These are phyloP conservation scores for Idaea dimidiata DNA, from an alignment of 2,888 invertebrate genomes.

Conservation along the genomic window DNA sequence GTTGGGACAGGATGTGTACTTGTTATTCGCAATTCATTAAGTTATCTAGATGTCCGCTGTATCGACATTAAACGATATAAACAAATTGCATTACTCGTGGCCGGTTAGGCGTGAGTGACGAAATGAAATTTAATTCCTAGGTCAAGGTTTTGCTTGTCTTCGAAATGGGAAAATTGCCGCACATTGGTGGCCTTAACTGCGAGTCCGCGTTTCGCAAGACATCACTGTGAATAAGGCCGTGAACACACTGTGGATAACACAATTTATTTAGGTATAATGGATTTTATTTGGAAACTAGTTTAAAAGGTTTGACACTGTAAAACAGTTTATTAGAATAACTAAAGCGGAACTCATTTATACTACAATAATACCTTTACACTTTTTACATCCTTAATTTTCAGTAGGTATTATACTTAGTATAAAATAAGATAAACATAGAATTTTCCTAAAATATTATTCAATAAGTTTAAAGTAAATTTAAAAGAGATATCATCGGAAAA, in stretches of 20 bases:
- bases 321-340: neutral
- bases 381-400: too few species aligned
- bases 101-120: conserved; percentile 54
- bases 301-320: neutral
- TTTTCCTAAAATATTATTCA: too few species aligned
- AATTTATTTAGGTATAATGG: conserved; percentile 1
- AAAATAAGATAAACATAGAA: too few species aligned
- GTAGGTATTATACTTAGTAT: too few species aligned
- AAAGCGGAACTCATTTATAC: too few species aligned
- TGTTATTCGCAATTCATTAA: neutral
- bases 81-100: conserved; percentile 54
- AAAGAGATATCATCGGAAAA: too few species aligned
- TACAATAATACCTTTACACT: too few species aligned
- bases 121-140: conserved; percentile 75
- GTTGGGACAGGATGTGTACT: too few species aligned
- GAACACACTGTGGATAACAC: conserved; percentile 35
- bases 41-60: neutral
- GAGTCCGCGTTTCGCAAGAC: conserved; percentile 66
- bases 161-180: conserved; percentile 80
- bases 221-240: conserved; percentile 47
- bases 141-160: conserved; percentile 77
- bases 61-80: conserved; percentile 28
- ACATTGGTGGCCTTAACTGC: conserved; percentile 72
- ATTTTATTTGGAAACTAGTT: neutral
- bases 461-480: too few species aligned